A percentile compares a stretch with the other conserved stretches of the same genome.
These are phyloP conservation scores for Drosophila littoralis DNA, from an alignment of 1,140 invertebrate genomes.

Conservation along the genomic window DNA sequence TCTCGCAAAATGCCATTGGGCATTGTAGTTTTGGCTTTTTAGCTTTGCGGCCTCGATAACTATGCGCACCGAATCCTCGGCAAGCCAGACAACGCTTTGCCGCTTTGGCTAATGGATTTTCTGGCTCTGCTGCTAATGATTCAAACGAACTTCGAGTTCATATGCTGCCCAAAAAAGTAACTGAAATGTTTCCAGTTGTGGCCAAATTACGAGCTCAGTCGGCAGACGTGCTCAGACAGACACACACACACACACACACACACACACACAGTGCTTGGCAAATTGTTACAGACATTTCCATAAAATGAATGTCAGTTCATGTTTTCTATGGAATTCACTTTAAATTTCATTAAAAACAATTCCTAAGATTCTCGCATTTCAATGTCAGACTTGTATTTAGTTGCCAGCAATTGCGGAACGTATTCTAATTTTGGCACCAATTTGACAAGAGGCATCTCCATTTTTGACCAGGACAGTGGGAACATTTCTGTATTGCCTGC, in stretches of 20 bases:
- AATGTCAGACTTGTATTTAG: slow-evolving; percentile 3
- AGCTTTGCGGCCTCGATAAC: neutral
- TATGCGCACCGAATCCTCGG: neutral
- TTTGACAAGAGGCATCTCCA: neutral
- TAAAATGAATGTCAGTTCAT: neutral
- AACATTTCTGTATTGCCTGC: neutral
- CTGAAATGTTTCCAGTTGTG: neutral
- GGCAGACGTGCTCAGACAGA: neutral
- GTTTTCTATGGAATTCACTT: neutral
- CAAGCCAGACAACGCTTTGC: neutral
- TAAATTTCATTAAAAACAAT: slow-evolving; percentile 14
- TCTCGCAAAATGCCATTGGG: neutral
- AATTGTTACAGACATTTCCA: neutral
- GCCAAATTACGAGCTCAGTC: neutral
- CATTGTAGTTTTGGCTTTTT: slow-evolving; percentile 5
- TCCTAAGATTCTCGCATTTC: neutral
- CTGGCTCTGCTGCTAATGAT: neutral
- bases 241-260: neutral
- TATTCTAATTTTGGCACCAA: neutral
- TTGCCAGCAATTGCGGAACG: neutral
- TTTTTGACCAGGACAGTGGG: too few species aligned
- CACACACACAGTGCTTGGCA: neutral
- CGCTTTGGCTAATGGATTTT: slow-evolving; percentile 12
- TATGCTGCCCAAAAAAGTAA: slow-evolving; percentile 2
- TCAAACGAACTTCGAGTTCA: neutral